phyloP scores from a whole-genome alignment of 2,888 invertebrate genomes.

The Dryadula phaetusa region DNA sequence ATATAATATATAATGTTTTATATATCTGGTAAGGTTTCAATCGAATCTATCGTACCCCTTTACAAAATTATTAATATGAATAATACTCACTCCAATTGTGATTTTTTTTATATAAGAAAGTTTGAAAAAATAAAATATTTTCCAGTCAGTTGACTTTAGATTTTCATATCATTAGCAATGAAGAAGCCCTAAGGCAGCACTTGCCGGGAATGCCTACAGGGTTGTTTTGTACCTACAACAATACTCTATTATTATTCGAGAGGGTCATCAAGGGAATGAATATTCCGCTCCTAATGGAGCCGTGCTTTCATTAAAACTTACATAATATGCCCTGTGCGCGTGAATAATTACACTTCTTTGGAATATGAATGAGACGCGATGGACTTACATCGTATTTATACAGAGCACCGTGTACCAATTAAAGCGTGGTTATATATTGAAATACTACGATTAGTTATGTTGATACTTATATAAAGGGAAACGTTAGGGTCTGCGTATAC shows the following conservation, averaged over 20 bases:
- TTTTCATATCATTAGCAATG: conserved; percentile 20
- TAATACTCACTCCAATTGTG: neutral
- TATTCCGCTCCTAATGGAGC: conserved; percentile 51
- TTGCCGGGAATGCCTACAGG: conserved; percentile 15
- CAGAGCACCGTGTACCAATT: neutral
- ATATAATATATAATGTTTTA: too few species aligned
- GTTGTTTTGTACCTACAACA: conserved; percentile 30
- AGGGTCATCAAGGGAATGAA: conserved; percentile 47
- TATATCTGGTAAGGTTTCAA: too few species aligned
- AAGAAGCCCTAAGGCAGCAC: conserved; percentile 16
- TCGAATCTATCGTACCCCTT: too few species aligned
- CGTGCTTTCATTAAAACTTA: conserved; percentile 50
- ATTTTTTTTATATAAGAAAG: neutral
- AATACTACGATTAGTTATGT: neutral
- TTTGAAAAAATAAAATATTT: neutral
- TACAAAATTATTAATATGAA: too few species aligned
- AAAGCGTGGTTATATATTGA: neutral
- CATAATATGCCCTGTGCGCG: conserved; percentile 49
- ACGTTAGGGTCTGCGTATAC: too few species aligned
- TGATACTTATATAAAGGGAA: neutral
- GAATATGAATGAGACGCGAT: conserved; percentile 49
- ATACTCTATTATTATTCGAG: conserved; percentile 40
- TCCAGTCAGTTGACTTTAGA: neutral
- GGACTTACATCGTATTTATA: conserved; percentile 36
- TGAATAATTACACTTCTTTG: conserved; percentile 51